Percentiles rank a stretch among this genome's conserved stretches.
Conservation (phyloP, 37 sponge, comb jelly and placozoan species). For the Beroe forskalii region DNA sequence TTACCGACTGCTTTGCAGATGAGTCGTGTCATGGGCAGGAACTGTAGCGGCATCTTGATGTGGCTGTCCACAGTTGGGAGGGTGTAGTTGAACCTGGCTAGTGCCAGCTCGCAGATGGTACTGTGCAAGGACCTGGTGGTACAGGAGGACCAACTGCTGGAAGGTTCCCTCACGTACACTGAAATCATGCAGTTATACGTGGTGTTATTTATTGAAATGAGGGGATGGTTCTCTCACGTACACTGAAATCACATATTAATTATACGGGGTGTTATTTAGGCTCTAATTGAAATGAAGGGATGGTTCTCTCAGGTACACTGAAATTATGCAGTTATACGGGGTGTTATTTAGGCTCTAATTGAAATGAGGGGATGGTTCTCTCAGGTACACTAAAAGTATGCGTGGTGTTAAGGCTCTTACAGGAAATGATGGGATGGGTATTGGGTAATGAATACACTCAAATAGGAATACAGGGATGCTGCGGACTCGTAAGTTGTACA, state of each 20-base stretch:
- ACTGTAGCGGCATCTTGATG: neutral
- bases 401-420: no score
- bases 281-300: no score
- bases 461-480: no score
- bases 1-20: conserved; percentile 45
- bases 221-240: neutral
- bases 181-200: no score
- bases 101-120: neutral
- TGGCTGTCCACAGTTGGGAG: neutral
- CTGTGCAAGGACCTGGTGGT: neutral
- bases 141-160: neutral
- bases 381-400: neutral
- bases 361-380: neutral
- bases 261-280: no score
- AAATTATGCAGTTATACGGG: no score
- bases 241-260: conserved; percentile 14
- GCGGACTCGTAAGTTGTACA: no score
- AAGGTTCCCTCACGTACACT: conserved; percentile 4
- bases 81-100: neutral
- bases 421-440: no score
- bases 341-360: neutral
- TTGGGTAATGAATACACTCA: no score
- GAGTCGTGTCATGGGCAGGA: conserved; percentile 21
- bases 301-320: conserved; percentile 3
- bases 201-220: neutral